Evolutionary conservation across 1,140 invertebrate species (phyloP), one percentile per base, ranked within the genome.

Genomic region (Rhysida immarginata): DNA sequence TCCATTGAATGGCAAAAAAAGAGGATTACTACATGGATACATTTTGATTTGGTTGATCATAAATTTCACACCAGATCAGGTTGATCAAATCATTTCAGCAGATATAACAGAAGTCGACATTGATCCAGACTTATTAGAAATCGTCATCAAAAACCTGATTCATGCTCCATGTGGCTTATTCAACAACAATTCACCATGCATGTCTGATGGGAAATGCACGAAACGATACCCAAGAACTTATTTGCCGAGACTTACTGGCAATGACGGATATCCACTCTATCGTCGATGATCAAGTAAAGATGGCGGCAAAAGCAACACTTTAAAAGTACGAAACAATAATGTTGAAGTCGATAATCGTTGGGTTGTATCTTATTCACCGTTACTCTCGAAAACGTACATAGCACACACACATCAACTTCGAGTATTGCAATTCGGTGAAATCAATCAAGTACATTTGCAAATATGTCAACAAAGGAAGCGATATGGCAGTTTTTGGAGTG

Each of bases 361-460:
- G 71, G 62, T 77, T 53, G 74, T 77, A 26, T 74, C 73, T 46
- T 78, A 77, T 66, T 74, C 68, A 58, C 70, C 72, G 20, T 55
- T 75, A 2, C 65, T 78, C 13, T 68, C 61, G 2, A 69, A 71
- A 63, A 73, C 61, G 49, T 78, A 68, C 58, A 67, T 77, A 55
- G 61, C 46, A 26, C 65, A n/a, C n/a, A n/a, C n/a, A 66, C 53
- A 64, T 67, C 26, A 67, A 66, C 49, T 64, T 67, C 13, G 60
- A 67, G 55, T 49, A 57, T 43, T 64, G 58, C 41, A 58, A 63
- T 41, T 64, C 64, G 1, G 56, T 66, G 2, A 66, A 62, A 61
- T 50, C 46, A 13, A 56, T 49, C 8, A 53, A 58, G 26, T 58
- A 52, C 53, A 54, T 54, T 54, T 54, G 53, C 35, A 54, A 54